A percentile compares a stretch with the other conserved stretches of the same genome.
Evolutionary conservation across 2,797 vertebrate species (phyloP).

Genomic region (Sebastes kiyomatsui): DNA sequence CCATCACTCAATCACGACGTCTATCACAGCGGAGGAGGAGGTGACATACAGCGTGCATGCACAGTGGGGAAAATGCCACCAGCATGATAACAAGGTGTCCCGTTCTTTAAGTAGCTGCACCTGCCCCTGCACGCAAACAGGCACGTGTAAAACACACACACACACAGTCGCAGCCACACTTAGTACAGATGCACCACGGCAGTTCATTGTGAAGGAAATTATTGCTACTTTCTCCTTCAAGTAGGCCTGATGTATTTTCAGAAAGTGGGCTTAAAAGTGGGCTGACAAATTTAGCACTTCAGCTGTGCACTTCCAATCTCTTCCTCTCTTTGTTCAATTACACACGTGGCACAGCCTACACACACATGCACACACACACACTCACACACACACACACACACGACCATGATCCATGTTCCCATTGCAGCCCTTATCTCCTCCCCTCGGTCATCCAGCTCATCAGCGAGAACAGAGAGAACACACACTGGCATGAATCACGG

Average conservation of each 20-base stretch:
- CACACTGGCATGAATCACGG: slow-evolving; percentile 76
- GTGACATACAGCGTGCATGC: slow-evolving; percentile 36
- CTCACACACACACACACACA: slow-evolving; percentile 26
- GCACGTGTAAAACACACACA: neutral
- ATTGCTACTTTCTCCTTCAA: slow-evolving; percentile 33
- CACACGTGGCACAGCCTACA: slow-evolving; percentile 56
- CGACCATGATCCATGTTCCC: slow-evolving; percentile 59
- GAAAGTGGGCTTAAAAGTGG: slow-evolving; percentile 57
- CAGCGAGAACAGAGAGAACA: slow-evolving; percentile 73
- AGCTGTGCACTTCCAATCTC: slow-evolving; percentile 48
- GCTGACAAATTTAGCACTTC: slow-evolving; percentile 60
- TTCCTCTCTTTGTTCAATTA: slow-evolving; percentile 52
- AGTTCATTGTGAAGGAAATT: slow-evolving; percentile 23
- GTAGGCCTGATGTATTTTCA: slow-evolving; percentile 46
- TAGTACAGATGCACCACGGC: neutral
- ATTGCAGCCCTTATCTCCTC: slow-evolving; percentile 54
- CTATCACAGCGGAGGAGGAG: slow-evolving; percentile 30
- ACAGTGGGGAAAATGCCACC: slow-evolving; percentile 39
- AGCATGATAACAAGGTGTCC: slow-evolving; percentile 39
- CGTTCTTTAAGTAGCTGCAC: slow-evolving; percentile 29
- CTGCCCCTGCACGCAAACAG: slow-evolving; percentile 13
- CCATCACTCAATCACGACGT: slow-evolving; percentile 51
- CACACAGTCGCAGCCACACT: neutral
- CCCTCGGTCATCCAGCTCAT: slow-evolving; percentile 73
- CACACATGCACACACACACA: slow-evolving; percentile 23